phyloP scores from a whole-genome alignment of 2,888 invertebrate species.

The Folsomia candida region DNA sequence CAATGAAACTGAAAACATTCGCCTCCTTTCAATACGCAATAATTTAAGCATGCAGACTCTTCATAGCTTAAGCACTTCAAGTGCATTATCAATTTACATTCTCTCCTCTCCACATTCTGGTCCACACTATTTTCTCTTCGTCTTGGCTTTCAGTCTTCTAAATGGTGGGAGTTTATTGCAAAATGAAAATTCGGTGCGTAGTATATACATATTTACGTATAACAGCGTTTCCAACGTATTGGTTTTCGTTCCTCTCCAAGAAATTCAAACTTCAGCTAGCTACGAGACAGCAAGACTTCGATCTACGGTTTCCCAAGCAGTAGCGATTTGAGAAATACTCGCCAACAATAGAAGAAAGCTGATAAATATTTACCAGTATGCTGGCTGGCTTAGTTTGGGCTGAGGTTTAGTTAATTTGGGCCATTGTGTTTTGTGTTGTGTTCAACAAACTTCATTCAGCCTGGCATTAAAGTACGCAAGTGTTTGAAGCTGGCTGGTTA shows the following conservation, averaged over 20 bases:
- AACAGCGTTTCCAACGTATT: neutral
- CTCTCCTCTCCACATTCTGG: neutral
- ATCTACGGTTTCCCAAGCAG: neutral
- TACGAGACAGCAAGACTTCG: too few relatives aligned
- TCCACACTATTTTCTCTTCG: neutral
- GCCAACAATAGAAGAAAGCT: neutral
- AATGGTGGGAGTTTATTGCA: neutral
- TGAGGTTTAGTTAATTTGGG: neutral
- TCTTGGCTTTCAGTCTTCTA: neutral
- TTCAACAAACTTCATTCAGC: neutral
- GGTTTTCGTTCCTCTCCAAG: neutral
- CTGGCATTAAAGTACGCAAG: neutral
- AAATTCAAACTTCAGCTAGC: neutral
- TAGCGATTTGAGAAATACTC: neutral
- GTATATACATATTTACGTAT: neutral
- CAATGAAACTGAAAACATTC: slow-evolving; percentile 4
- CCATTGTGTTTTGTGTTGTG: neutral
- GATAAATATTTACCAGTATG: neutral
- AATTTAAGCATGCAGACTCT: neutral
- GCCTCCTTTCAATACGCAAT: slow-evolving; percentile 4
- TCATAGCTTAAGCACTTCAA: neutral
- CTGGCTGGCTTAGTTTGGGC: neutral
- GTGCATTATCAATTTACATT: slow-evolving; percentile 6
- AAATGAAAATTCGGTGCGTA: neutral
- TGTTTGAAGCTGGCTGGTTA: neutral